Evolutionary conservation across 1,140 invertebrate genomes (phyloP).

Genomic region (Berghia stephanieae): DNA sequence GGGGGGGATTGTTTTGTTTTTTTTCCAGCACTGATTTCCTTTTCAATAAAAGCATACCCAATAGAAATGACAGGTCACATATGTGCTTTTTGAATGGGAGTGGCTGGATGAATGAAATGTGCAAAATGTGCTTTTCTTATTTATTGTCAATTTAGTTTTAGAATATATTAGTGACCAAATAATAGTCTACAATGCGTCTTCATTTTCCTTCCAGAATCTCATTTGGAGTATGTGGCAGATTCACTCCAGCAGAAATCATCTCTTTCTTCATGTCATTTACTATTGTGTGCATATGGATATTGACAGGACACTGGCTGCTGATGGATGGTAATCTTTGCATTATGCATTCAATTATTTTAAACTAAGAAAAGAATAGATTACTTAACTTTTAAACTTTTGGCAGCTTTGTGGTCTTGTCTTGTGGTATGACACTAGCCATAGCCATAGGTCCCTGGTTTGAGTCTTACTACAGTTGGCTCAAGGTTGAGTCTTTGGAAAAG

Average conservation of each 20-base stretch:
- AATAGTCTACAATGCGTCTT: not conserved
- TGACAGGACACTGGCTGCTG: conserved; percentile 96
- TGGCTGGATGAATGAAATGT: not conserved
- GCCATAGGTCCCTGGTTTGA: not conserved
- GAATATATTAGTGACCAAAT: too few relatives aligned
- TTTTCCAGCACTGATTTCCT: too few relatives aligned
- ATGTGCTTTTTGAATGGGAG: not conserved
- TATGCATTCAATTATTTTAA: too few relatives aligned
- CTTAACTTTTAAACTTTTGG: conserved; percentile 28
- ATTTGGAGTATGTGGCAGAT: conserved; percentile 87
- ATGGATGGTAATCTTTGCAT: conserved; percentile 82
- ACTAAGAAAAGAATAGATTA: too few relatives aligned
- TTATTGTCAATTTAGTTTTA: not conserved
- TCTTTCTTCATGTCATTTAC: conserved; percentile 91
- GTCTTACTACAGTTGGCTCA: too few relatives aligned
- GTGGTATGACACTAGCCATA: too few relatives aligned
- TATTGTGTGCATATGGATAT: conserved; percentile 95
- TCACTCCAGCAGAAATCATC: conserved; percentile 91
- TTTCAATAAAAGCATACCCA: not conserved
- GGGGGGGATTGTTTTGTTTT: too few relatives aligned
- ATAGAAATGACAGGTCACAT: not conserved
- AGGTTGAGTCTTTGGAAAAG: too few relatives aligned
- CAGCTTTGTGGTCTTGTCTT: not conserved
- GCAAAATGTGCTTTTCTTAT: not conserved
- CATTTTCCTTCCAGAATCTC: conserved; percentile 75